A percentile compares a stretch with the other conserved stretches of the same genome.
These are phyloP conservation scores for Hycleus cichorii DNA, from an alignment of 1,140 invertebrate genomes.

Conservation along the genomic window DNA sequence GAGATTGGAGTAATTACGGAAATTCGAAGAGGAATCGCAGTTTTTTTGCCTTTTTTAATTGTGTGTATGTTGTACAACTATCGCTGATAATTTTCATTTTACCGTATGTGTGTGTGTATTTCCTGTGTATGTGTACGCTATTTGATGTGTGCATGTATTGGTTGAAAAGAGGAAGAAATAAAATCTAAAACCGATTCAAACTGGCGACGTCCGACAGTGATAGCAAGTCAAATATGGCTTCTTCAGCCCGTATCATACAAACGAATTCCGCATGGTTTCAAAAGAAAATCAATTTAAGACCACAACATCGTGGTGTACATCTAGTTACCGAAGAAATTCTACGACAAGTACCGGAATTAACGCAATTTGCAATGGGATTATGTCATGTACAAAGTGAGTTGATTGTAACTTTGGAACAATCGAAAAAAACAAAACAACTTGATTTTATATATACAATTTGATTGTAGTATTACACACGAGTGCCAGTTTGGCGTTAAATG, in stretches of 20 bases:
- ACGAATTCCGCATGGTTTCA: slow-evolving; percentile 94
- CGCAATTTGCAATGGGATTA: slow-evolving; percentile 86
- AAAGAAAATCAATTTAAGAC: slow-evolving; percentile 88
- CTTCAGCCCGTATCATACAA: slow-evolving; percentile 78
- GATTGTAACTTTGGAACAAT: too few relatives aligned
- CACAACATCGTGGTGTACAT: slow-evolving; percentile 90
- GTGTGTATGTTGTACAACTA: too few relatives aligned
- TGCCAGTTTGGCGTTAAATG: slow-evolving; percentile 92
- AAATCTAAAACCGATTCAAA: slow-evolving; percentile 36
- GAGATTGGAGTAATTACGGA: too few relatives aligned
- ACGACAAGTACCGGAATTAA: slow-evolving; percentile 84
- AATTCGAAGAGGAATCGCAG: too few relatives aligned
- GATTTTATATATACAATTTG: not conserved
- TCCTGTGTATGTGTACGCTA: slow-evolving; percentile 26
- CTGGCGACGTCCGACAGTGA: slow-evolving; percentile 40
- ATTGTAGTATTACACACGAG: slow-evolving; percentile 88
- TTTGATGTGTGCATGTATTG: slow-evolving; percentile 30
- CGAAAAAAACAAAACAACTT: slow-evolving; percentile 4
- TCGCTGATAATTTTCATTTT: too few relatives aligned
- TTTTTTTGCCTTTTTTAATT: too few relatives aligned
- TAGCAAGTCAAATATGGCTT: slow-evolving; percentile 67
- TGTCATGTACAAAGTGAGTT: slow-evolving; percentile 93
- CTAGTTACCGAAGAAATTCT: slow-evolving; percentile 92
- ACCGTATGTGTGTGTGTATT: not conserved
- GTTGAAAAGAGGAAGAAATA: slow-evolving; percentile 33